Percentiles rank a stretch among this genome's conserved stretches.
These are phyloP conservation scores for Drosophila ironensis DNA, from an alignment of 1,140 invertebrate genomes.

Conservation along the genomic window DNA sequence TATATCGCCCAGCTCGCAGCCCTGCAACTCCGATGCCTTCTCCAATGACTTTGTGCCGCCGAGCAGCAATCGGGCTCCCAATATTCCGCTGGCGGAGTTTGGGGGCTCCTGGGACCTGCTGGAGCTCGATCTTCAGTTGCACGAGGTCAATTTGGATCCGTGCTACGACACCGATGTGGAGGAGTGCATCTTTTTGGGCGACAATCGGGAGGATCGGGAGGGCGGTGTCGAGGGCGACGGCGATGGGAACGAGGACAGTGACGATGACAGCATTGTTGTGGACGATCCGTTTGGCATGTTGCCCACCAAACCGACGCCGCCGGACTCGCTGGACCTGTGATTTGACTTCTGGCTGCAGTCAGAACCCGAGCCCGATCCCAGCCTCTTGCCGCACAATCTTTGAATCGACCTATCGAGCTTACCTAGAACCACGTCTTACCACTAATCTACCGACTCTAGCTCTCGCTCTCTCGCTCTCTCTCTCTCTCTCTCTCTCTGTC, in stretches of 20 bases:
- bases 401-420: constrained; percentile 55
- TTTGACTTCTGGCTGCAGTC: constrained; percentile 78
- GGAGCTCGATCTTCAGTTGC: constrained; percentile 78
- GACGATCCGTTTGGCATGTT: constrained; percentile 80
- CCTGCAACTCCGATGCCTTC: constrained; percentile 74
- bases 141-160: constrained; percentile 80
- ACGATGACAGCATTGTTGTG: constrained; percentile 59
- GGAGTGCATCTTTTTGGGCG: constrained; percentile 84
- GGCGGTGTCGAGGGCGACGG: constrained; percentile 43
- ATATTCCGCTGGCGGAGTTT: constrained; percentile 72
- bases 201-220: constrained; percentile 31
- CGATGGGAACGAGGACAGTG: constrained; percentile 74
- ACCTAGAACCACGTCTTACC: constrained; percentile 39
- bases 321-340: constrained; percentile 82
- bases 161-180: constrained; percentile 83
- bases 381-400: constrained; percentile 49
- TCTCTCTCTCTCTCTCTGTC: neutral
- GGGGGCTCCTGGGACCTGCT: constrained; percentile 81
- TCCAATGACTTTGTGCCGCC: constrained; percentile 79
- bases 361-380: constrained; percentile 27
- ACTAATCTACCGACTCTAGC: constrained; percentile 15
- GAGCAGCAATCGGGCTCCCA: constrained; percentile 1
- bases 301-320: constrained; percentile 77
- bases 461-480: neutral
- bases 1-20: constrained; percentile 83